Base-by-base conservation (phyloP, 2,888 invertebrate species). In the Lithophane leautieri region DNA sequence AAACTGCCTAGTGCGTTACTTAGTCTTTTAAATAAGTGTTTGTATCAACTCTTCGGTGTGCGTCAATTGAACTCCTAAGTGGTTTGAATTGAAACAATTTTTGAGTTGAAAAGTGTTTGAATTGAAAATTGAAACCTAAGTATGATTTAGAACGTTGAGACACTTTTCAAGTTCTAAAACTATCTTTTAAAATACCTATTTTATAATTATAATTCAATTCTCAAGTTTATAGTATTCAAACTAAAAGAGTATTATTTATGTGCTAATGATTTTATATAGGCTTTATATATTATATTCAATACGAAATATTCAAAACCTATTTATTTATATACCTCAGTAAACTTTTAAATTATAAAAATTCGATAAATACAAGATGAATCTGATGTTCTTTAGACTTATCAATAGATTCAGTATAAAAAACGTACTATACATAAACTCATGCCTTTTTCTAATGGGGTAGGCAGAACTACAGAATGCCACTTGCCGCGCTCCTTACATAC, bases 51-150 rank as follows among this genome's bases (percentile, higher is more conserved):
- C 77, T 61, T 67, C 50, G 25, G 28, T 47, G 28, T 54, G 52
- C 68, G 54, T 63, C 54, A 63, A 56, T 73, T 68, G 25, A 65
- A 63, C 54, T 42, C 52, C 22, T 77, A 85, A 82, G 82, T 85
- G 82, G 56, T 82, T 81, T 42, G 2, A 76, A 77, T 77, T 82
- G 42, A 54, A n/a, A n/a, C n/a, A n/a, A n/a, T n/a, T n/a, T n/a
- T n/a, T n/a, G n/a, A n/a, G n/a, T n/a, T n/a, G n/a, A n/a, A n/a
- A n/a, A n/a, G n/a, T n/a, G n/a, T n/a, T n/a, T n/a, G n/a, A n/a
- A n/a, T n/a, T n/a, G n/a, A n/a, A n/a, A n/a, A n/a, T n/a, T n/a
- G n/a, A n/a, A n/a, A 72, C 28, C 28, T 72, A 54, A 71, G 63
- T 81, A 73, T 52, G 25, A 65, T 67, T 71, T 56, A 69, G 50